phyloP scores from a whole-genome alignment of 1,140 invertebrate species.

The Aplysia californica region DNA sequence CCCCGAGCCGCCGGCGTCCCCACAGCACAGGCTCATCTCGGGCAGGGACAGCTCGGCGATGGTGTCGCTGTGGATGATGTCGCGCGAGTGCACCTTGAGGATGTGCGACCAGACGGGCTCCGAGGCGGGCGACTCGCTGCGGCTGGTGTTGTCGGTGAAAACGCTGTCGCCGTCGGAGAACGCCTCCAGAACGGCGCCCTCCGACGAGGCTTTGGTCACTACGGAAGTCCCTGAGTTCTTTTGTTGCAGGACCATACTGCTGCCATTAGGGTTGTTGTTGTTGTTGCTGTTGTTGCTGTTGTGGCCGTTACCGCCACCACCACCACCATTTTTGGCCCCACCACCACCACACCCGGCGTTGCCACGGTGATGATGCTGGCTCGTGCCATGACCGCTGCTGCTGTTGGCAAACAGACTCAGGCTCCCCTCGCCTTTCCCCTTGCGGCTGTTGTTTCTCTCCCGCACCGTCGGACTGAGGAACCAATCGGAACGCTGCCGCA shows the following conservation, averaged over 20 bases:
- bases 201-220: constrained; percentile 58
- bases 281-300: constrained; percentile 10
- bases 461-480: constrained; percentile 54
- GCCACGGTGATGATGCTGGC: too few relatives aligned
- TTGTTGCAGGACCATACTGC: constrained; percentile 36
- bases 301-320: constrained; percentile 1
- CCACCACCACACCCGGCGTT: constrained; percentile 7
- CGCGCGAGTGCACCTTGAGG: constrained; percentile 43
- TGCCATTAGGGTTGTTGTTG: constrained; percentile 11
- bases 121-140: constrained; percentile 61
- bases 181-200: constrained; percentile 57
- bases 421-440: constrained; percentile 31
- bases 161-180: constrained; percentile 60
- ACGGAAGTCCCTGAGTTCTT: constrained; percentile 53
- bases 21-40: constrained; percentile 28
- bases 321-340: constrained; percentile 13
- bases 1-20: constrained; percentile 25
- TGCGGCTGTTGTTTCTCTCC: constrained; percentile 33
- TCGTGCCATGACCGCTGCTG: constrained; percentile 16
- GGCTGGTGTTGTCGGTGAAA: constrained; percentile 58
- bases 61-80: constrained; percentile 61
- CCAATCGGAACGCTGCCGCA: constrained; percentile 63
- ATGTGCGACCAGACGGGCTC: constrained; percentile 52
- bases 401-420: constrained; percentile 30
- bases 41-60: constrained; percentile 47